Base-by-base conservation (phyloP, 2,888 invertebrate species). In the Synergus japonicus region DNA sequence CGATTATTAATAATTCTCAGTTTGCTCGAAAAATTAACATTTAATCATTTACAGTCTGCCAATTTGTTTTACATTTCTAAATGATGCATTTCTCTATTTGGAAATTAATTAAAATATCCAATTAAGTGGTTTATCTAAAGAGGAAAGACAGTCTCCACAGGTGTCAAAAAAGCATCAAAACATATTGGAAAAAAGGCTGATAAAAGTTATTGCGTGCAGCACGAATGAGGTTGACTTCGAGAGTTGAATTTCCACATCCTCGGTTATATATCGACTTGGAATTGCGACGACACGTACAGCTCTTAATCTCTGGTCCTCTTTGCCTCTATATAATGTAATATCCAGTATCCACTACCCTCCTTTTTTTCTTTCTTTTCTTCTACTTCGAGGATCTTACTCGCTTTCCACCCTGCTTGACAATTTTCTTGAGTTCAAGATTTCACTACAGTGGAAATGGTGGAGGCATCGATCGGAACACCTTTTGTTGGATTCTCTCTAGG, bases 401-500 rank as follows among this genome's bases (percentile, higher is more conserved):
- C 7, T 37, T 37, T 73, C 15, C 49, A 49, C 10, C 37, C 41
- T 73, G 54, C 73, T n/a, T 73, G 73, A 73, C 73, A 73, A 73
- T 73, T 73, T 73, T 73, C 54, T 54, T 73, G 10, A 73, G 49
- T 73, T 73, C 73, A 54, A 73, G 73, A 18, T 69, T 69, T 29
- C n/a, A 54, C n/a, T n/a, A 46, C 43, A 13, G 46, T 29, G 5
- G 67, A 13, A 13, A 65, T 66, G 0, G 18, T 41, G 13, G 37
- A 41, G 54, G 54, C 15, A 58, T 73, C 73, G 73, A 54, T 73
- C 54, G 54, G 54, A 73, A 73, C 73, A 73, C 54, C 73, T 73
- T 73, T 73, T 73, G 73, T 73, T 73, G 29, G n/a, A 58, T 73
- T 73, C 73, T 76, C 83, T 86, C 82, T 81, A 84, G 84, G 82